Evolutionary conservation across 2,888 invertebrate genomes (phyloP).

Genomic region (Bruchidius siliquastri): DNA sequence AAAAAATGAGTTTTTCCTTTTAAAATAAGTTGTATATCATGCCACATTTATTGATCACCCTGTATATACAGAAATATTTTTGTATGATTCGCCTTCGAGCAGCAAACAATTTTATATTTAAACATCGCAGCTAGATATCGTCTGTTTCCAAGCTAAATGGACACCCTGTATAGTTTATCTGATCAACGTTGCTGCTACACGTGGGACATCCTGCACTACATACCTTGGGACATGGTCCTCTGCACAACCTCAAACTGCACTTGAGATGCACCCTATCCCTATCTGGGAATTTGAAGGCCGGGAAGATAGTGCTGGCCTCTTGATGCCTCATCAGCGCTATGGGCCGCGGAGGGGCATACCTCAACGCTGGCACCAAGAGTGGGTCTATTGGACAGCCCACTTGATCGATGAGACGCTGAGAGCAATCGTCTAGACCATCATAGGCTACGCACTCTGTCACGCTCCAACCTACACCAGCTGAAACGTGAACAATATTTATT

Average conservation of each 20-base stretch:
- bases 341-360: conserved; percentile 39
- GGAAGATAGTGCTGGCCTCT: conserved; percentile 59
- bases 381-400: conserved; percentile 73
- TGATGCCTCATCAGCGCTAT: conserved; percentile 44
- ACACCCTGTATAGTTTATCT: too few species aligned
- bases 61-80: too few species aligned
- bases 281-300: conserved; percentile 80
- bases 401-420: conserved; percentile 68
- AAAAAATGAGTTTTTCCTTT: too few species aligned
- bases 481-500: conserved; percentile 13
- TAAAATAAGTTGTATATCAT: too few species aligned
- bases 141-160: too few species aligned
- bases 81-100: too few species aligned
- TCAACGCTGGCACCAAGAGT: conserved; percentile 55
- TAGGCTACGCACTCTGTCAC: conserved; percentile 74
- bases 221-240: conserved; percentile 64
- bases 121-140: too few species aligned
- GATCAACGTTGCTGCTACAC: too few species aligned
- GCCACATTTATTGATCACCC: too few species aligned
- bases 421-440: conserved; percentile 71
- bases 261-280: conserved; percentile 70
- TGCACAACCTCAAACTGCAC: conserved; percentile 74
- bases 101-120: too few species aligned
- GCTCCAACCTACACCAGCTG: conserved; percentile 66
- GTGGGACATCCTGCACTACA: too few species aligned